Percentiles rank a stretch among this genome's conserved stretches.
Evolutionary conservation across 1,140 invertebrate genomes (phyloP).

Genomic region (Pararge aegeria): DNA sequence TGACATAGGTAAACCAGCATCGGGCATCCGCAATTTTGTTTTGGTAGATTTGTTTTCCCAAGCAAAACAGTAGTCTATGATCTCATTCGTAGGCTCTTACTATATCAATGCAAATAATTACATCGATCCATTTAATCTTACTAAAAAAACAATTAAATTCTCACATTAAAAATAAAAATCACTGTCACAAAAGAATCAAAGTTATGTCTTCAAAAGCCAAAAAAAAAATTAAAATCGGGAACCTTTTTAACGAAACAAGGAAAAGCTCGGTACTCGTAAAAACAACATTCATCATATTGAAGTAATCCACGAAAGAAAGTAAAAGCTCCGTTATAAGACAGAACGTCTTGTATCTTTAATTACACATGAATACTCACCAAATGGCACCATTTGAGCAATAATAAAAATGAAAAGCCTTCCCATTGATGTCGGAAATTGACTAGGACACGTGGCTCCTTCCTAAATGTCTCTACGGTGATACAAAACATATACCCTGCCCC

Average conservation of each 20-base stretch:
- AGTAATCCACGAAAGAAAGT: background rate
- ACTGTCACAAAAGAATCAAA: too few species aligned
- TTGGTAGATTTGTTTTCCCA: too few species aligned
- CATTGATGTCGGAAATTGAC: conserved; percentile 63
- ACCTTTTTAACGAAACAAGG: background rate
- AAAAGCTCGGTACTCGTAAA: background rate
- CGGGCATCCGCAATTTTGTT: too few species aligned
- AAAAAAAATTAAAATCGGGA: too few species aligned
- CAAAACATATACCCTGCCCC: conserved; percentile 64
- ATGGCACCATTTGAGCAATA: conserved; percentile 33
- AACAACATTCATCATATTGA: background rate
- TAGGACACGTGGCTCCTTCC: conserved; percentile 62
- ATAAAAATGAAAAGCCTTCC: conserved; percentile 45
- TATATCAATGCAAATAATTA: too few species aligned
- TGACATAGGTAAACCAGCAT: too few species aligned
- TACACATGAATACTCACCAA: conserved; percentile 29
- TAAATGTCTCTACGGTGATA: conserved; percentile 55
- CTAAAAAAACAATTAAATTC: too few species aligned
- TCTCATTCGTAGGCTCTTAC: too few species aligned
- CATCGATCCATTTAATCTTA: too few species aligned
- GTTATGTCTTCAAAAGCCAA: too few species aligned
- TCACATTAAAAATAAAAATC: too few species aligned
- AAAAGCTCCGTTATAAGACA: background rate
- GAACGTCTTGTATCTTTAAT: conserved; percentile 1
- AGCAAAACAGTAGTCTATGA: too few species aligned